Evolutionary conservation across 2,113 vertebrate species (phyloP), one percentile per base, ranked within the genome.

Genomic region (Psittacula cyanocephala): DNA sequence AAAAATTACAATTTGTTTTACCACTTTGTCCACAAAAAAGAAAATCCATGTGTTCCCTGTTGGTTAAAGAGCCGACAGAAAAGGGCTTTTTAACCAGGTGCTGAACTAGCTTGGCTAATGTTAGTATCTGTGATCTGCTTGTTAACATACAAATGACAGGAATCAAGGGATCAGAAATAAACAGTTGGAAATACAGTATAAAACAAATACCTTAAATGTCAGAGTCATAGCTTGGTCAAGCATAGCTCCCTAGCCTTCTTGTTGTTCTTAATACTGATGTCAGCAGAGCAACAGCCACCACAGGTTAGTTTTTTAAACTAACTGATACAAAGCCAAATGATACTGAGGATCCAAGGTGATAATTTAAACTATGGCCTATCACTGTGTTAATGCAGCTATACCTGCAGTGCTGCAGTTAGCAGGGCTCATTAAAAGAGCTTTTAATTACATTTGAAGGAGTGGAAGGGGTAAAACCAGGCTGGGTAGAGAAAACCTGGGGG

Each of bases 1-100:
- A 59, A 70, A 86, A 76, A 65, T 33, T 33, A 64, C 25, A 23
- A 15, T 53, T 77, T 65, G 35, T 82, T 77, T 77, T 59, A 78
- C 33, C n/a, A 28, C 20, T 41, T 41, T 71, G 29, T 41, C 50
- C 37, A n/a, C 57, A 60, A 31, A 47, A 81, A 86, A 77, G 25
- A 76, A 78, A 63, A 90, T 52, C 27, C 39, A 9, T 0, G 0
- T 68, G 49, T 17, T 65, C 18, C 39, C n/a, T 1, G 0, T 7
- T 25, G 15, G n/a, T 43, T 81, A 29, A 71, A 81, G 25, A 76
- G 18, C 49, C 14, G 12, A 70, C 0, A 0, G 25, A 74, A 28
- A 13, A 89, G 63, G 46, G 28, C 37, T 68, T 72, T 55, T n/a
- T 25, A 67, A 67, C 7, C 57, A 57, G 37, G 17, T 70, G 69